A percentile compares a stretch with the other conserved stretches of the same genome.
phyloP scores from a whole-genome alignment of 1,140 invertebrate genomes.

The Mycetomoellerius zeteki region DNA sequence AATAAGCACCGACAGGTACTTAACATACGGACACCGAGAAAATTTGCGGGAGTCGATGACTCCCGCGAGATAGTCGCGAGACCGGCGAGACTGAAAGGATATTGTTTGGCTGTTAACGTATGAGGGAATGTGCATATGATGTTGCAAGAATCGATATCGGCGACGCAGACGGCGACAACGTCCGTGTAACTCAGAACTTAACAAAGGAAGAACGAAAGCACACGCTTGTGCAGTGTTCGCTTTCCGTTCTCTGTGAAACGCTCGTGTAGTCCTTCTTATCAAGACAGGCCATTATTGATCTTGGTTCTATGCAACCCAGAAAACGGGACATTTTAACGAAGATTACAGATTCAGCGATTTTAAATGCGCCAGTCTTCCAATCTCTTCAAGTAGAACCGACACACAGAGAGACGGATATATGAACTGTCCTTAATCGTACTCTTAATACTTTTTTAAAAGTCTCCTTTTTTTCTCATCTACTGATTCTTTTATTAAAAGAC shows the following conservation, averaged over 20 bases:
- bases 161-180: conserved; percentile 2
- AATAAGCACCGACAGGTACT: conserved; percentile 23
- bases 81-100: conserved; percentile 10
- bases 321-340: conserved; percentile 33
- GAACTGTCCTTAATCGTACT: not conserved
- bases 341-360: not conserved
- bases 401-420: not conserved
- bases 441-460: conserved; percentile 11
- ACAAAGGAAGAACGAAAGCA: conserved; percentile 33
- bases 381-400: conserved; percentile 22
- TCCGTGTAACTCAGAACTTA: conserved; percentile 10
- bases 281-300: conserved; percentile 43
- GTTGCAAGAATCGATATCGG: conserved; percentile 37
- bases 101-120: conserved; percentile 31
- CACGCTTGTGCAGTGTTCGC: not conserved
- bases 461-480: not conserved
- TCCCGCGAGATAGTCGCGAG: conserved; percentile 16
- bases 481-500: not conserved
- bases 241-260: not conserved
- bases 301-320: not conserved
- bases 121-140: not conserved
- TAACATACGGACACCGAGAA: conserved; percentile 35
- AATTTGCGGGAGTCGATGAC: conserved; percentile 51
- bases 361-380: not conserved
- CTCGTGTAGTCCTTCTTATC: conserved; percentile 29